A percentile compares a stretch with the other conserved stretches of the same genome.
These are phyloP conservation scores for Ptychochromis oligacanthus DNA, from an alignment of 2,113 vertebrate genomes.

Conservation along the genomic window DNA sequence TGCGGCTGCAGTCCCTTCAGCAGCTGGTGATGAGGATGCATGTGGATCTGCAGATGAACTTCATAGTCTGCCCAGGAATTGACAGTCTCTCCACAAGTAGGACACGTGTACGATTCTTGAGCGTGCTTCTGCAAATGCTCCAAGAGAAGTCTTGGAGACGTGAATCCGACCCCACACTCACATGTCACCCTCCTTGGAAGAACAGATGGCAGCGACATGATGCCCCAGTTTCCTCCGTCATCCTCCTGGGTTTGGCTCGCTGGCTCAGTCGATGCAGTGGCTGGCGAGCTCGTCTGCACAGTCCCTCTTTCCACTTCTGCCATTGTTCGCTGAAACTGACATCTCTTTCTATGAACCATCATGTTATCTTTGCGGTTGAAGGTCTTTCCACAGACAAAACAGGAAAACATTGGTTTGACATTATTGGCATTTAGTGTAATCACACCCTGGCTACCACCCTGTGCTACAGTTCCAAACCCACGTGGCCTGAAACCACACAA, in stretches of 20 bases:
- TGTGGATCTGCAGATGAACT: constrained; percentile 79
- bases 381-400: constrained; percentile 73
- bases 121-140: constrained; percentile 83
- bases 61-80: constrained; percentile 81
- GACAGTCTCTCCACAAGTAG: constrained; percentile 79
- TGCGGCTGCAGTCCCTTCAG: constrained; percentile 61
- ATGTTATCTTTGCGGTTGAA: constrained; percentile 82
- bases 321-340: constrained; percentile 54
- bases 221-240: constrained; percentile 73
- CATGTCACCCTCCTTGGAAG: constrained; percentile 82
- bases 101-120: constrained; percentile 81
- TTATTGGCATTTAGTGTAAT: constrained; percentile 22
- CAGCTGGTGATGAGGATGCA: constrained; percentile 68
- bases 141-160: constrained; percentile 78
- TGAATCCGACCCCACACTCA: constrained; percentile 81
- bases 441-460: not conserved
- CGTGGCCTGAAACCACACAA: constrained; percentile 73
- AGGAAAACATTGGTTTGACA: constrained; percentile 70
- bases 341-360: constrained; percentile 74
- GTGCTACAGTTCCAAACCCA: constrained; percentile 12
- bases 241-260: constrained; percentile 35
- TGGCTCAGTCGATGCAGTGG: constrained; percentile 10
- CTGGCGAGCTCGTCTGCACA: constrained; percentile 26
- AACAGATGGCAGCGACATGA: constrained; percentile 82
- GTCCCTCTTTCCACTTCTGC: not conserved